Percentiles rank a stretch among this genome's conserved stretches.
Evolutionary conservation across 2,888 invertebrate species (phyloP).

Genomic region (Caenorhabditis wallacei): DNA sequence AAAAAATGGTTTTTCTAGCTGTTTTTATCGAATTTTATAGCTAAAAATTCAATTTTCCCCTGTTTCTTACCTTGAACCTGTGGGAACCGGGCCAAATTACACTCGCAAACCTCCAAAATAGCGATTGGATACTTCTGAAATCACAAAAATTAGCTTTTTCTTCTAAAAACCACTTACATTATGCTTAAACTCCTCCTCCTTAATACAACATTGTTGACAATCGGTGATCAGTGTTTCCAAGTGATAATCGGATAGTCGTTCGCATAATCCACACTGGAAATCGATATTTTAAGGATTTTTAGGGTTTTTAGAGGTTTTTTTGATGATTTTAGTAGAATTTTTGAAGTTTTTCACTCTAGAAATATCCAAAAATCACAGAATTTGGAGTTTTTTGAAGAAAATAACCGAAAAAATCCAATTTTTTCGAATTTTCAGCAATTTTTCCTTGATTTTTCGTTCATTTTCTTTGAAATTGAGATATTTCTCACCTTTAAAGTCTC

Average conservation of each 20-base stretch:
- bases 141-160: too few relatives aligned
- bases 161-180: conserved; percentile 65
- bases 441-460: background rate
- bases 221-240: conserved; percentile 78
- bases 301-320: background rate
- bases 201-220: conserved; percentile 78
- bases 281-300: background rate
- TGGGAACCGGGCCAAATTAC: conserved; percentile 92
- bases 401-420: too few relatives aligned
- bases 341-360: background rate
- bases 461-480: background rate
- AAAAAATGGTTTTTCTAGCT: too few relatives aligned
- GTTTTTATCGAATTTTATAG: too few relatives aligned
- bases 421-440: background rate
- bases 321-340: too few relatives aligned
- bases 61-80: conserved; percentile 68
- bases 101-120: conserved; percentile 95
- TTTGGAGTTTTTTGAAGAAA: too few relatives aligned
- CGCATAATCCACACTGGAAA: conserved; percentile 73
- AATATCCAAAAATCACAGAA: too few relatives aligned
- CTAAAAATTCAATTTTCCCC: background rate
- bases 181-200: conserved; percentile 77
- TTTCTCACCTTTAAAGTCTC: conserved; percentile 73
- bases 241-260: conserved; percentile 73
- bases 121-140: conserved; percentile 91